Percentiles rank a stretch among this genome's conserved stretches.
Conservation (phyloP, 2,113 vertebrate genomes). For the Pandion haliaetus region DNA sequence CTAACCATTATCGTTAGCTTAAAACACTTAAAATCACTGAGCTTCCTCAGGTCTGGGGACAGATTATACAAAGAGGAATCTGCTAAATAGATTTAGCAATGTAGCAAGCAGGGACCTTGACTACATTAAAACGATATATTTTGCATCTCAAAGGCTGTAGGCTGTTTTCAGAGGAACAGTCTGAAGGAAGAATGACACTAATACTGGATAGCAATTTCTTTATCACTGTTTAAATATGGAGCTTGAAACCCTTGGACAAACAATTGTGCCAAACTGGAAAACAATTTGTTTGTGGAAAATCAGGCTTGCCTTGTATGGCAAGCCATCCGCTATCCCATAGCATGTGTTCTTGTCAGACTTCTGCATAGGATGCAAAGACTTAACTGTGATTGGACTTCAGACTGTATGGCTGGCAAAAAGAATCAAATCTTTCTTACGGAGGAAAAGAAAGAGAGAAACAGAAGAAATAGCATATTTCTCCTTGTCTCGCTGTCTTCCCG, state of each 20-base stretch:
- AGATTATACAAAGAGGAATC: slow-evolving; percentile 79
- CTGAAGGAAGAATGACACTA: slow-evolving; percentile 71
- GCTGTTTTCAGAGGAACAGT: slow-evolving; percentile 74
- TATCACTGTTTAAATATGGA: slow-evolving; percentile 45
- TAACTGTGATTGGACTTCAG: slow-evolving; percentile 57
- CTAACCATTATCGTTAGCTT: slow-evolving; percentile 82
- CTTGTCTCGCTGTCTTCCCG: slow-evolving; percentile 16
- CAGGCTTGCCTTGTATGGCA: slow-evolving; percentile 21
- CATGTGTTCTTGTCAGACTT: not conserved
- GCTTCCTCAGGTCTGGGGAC: slow-evolving; percentile 78
- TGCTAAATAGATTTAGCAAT: slow-evolving; percentile 79
- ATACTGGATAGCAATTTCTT: slow-evolving; percentile 67
- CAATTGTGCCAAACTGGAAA: slow-evolving; percentile 22
- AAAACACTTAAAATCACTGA: slow-evolving; percentile 81
- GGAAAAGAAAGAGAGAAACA: not conserved
- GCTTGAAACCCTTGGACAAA: slow-evolving; percentile 57
- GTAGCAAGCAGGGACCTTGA: slow-evolving; percentile 69
- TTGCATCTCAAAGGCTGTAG: slow-evolving; percentile 76
- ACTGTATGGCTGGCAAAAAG: slow-evolving; percentile 22
- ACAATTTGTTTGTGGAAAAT: slow-evolving; percentile 52
- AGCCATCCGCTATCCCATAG: not conserved
- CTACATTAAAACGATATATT: slow-evolving; percentile 73
- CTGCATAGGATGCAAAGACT: slow-evolving; percentile 12
- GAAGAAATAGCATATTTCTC: slow-evolving; percentile 44
- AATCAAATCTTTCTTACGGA: not conserved